Evolutionary conservation across 2,797 vertebrate species (phyloP), one percentile per base, ranked within the genome.

Genomic region (Lerista edwardsae): DNA sequence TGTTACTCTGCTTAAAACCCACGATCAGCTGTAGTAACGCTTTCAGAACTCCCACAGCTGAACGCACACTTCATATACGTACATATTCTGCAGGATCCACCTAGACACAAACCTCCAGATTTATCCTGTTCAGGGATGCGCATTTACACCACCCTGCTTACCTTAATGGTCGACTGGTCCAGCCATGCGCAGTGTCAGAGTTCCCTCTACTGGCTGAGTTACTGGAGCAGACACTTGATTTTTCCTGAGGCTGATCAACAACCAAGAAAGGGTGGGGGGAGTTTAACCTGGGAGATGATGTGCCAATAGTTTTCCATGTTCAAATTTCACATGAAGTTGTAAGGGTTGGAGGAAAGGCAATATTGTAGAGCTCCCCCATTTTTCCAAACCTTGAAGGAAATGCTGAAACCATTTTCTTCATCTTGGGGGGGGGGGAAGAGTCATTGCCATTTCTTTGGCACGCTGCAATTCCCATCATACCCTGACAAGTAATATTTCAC

Each of bases 171-270:
- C 68, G 21, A 9, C 44, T 73, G 65, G 17, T 23, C 34, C 73
- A 47, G 25, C 61, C 86, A 91, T 92, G 31, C 80, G 51, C 67
- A 92, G 83, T 90, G 39, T 65, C 86, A 90, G 88, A 90, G 79
- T 88, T 92, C 92, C 90, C 91, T 87, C 93, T 94, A 84, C 90
- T 93, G 93, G 89, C 55, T 86, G 86, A 92, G 86, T 34, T 85
- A 82, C 62, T 90, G 31, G 81, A 87, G 72, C 29, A n/a, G 73
- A 75, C 82, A 72, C 79, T 75, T 87, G 31, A 17, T 27, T 0
- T 61, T 64, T 55, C 27, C 36, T 8, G 51, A 1, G 25, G 14
- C 14, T 67, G 14, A 27, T 84, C 71, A 47, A 25, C 64, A 41
- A 3, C 19, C 3, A 6, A 75, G 62, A 78, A 8, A 41, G 69